Base-by-base conservation (phyloP, 1,140 invertebrate genomes). In the Oryctes rhinoceros region DNA sequence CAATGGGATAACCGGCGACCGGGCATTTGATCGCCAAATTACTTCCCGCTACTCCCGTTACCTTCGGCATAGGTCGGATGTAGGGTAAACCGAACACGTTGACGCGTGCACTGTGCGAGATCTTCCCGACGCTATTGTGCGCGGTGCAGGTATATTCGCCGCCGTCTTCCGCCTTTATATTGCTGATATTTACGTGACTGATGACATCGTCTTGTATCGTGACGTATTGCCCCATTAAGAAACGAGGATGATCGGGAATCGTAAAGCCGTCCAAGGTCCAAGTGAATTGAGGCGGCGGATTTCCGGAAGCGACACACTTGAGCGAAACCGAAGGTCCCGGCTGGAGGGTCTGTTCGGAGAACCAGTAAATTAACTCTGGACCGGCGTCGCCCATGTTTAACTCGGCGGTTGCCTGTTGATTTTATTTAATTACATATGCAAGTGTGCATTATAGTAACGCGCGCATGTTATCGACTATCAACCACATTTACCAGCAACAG, bases 131-230 rank as follows among this genome's bases (percentile, higher is more conserved):
- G 74, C 92, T 92, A 88, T 98, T 98, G 80, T 91, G 92, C 0
- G 96, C 96, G 10, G 92, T 91, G 87, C 97, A 98, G 24, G 93
- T 92, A 87, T 97, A 98, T 86, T 97, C 94, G 11, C 97, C 97
- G 74, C 97, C 97, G 88, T 98, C 96, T 90, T 97, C 94, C 71
- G 96, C 94, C 81, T 94, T 93, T 47, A 97, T 92, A 80, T 94
- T 92, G 82, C 94, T 95, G 83, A 98, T 96, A 89, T 98, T 98
- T 82, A 98, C 95, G 89, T 97, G 96, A 85, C 96, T 97, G 87
- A 98, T 95, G 53, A 98, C 96, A 87, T 97, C 95, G 83, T 97
- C 96, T 87, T 97, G 94, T 11, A 95, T 91, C 1, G 96, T 97
- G 78, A 97, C 95, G 88, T 96, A 96, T 88, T 97, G 96, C 20